These are phyloP conservation scores for Burhinus oedicnemus DNA, from an alignment of 2,113 vertebrate genomes.

Conservation along the genomic window DNA sequence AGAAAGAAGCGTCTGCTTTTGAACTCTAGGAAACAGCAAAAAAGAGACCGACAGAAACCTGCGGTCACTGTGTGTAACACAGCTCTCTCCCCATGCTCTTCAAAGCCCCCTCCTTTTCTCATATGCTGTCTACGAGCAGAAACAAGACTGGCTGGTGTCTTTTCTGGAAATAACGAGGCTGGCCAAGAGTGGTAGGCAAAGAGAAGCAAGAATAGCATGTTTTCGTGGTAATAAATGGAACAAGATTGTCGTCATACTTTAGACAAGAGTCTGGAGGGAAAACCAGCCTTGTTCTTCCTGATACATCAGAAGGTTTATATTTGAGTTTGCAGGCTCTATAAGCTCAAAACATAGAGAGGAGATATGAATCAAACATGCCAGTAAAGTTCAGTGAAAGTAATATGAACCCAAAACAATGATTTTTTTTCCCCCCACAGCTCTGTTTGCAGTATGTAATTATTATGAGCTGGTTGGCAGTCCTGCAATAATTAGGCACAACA, in stretches of 20 bases:
- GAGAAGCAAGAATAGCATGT: neutral
- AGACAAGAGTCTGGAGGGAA: neutral
- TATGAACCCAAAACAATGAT: neutral
- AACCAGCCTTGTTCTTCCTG: neutral
- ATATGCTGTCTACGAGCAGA: neutral
- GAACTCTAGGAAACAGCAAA: neutral
- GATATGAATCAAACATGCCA: conserved; percentile 10
- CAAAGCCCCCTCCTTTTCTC: neutral
- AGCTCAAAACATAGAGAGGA: neutral
- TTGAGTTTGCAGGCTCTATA: neutral
- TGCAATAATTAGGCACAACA: conserved; percentile 7
- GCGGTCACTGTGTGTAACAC: neutral
- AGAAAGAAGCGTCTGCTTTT: neutral
- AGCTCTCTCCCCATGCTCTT: neutral
- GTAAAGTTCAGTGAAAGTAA: conserved; percentile 1
- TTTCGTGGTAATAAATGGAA: neutral
- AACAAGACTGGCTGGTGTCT: neutral
- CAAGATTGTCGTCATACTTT: neutral
- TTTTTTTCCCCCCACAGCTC: neutral
- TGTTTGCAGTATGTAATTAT: conserved; percentile 28
- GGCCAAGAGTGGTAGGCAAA: neutral
- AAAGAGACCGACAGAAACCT: neutral
- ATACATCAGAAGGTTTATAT: neutral
- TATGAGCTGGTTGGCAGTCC: conserved; percentile 1
- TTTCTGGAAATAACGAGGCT: neutral